phyloP scores from a whole-genome alignment of 2,113 vertebrate species.

The Lepisosteus oculatus region DNA sequence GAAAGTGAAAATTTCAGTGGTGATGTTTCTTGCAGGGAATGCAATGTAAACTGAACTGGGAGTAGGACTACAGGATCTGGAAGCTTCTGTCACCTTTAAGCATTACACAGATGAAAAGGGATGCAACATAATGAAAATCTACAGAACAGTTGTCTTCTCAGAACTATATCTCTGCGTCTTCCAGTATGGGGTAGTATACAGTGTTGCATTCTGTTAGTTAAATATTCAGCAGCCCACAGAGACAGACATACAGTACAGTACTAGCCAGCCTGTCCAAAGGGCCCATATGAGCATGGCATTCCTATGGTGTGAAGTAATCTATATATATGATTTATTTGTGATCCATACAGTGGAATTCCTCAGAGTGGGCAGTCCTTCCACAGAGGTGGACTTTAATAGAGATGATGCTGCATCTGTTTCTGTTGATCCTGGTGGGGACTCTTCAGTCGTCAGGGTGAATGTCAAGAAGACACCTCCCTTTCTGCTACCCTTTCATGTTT shows the following conservation, averaged over 20 bases:
- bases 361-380: slow-evolving; percentile 3
- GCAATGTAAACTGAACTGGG: no score
- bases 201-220: no score
- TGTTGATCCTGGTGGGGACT: neutral
- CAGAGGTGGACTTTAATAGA: neutral
- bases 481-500: slow-evolving; percentile 15
- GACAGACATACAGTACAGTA: neutral
- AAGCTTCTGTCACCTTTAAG: no score
- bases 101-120: no score
- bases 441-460: neutral
- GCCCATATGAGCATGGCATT: neutral
- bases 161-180: no score
- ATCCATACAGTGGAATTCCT: neutral
- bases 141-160: no score
- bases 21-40: no score
- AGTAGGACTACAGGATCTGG: no score
- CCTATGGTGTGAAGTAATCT: neutral
- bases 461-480: slow-evolving; percentile 2
- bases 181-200: no score
- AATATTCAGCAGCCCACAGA: neutral
- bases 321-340: neutral
- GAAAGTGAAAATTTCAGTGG: no score
- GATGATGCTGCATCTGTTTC: neutral
- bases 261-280: neutral
- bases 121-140: no score